Evolutionary conservation across 2,888 invertebrate genomes (phyloP), one percentile per base, ranked within the genome.

Genomic region (Polydesmus complanatus): DNA sequence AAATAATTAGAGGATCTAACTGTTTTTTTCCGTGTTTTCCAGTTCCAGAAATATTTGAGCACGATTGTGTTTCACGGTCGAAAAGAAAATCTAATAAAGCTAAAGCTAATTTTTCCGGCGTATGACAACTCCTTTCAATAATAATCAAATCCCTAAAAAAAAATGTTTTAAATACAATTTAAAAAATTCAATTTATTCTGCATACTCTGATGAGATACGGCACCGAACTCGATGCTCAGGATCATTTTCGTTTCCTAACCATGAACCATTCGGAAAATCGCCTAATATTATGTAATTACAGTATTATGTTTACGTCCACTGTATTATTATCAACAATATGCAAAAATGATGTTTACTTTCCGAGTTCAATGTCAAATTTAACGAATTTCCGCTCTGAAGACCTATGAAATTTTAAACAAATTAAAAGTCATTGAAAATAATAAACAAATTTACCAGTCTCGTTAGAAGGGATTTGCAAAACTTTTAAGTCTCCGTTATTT

Each of bases 71-170:
- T 64, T 78, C 78, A 48, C 77, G 68, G 47, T 77, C 74, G 71
- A 78, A 78, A 61, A 78, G 67, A 66, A 76, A 76, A 67, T 78
- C 78, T 27, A 78, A 68, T 49, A 78, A 68, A 1, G 77, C 77
- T 3, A 78, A 68, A 1, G 78, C 78, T 78, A 78, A 78, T 69
- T 78, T 78, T 65, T 78, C 78, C 25, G 78, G 73, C n/a, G 77
- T 77, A 18, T 74, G 72, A 67, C 78, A 78, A 62, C 75, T 75
- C 14, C 75, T 74, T 66, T 78, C 77, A 56, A 78, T 74, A 64
- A 77, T 76, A n/a, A 77, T 68, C n/a, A 78, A 68, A 63, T 71
- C 68, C 51, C 73, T 73, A 62, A 47, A 65, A 61, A 61, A 21
- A 25, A 52, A 60, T 52, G 21, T n/a, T 48, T 19, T 47, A 2